Conservation (phyloP, 2,888 invertebrate species). For the Xestia c-nigrum region DNA sequence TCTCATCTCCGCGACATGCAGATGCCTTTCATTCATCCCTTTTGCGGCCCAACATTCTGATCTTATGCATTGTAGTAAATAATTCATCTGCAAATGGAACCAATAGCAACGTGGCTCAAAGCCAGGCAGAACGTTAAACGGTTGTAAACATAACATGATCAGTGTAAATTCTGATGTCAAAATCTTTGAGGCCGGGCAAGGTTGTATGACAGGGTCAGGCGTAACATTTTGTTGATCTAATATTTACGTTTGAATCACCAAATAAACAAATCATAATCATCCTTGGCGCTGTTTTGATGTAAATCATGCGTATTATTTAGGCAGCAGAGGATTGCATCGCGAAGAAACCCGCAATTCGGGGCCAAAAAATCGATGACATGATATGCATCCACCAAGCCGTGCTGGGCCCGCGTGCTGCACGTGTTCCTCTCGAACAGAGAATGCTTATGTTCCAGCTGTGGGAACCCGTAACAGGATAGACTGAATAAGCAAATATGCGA, state of each 20-base stretch:
- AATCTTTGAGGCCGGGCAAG: slow-evolving; percentile 40
- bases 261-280: slow-evolving; percentile 16
- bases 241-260: slow-evolving; percentile 7
- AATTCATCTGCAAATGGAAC: slow-evolving; percentile 5
- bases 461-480: neutral
- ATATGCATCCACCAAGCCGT: neutral
- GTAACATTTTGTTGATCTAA: slow-evolving; percentile 32
- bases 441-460: neutral
- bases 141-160: slow-evolving; percentile 13
- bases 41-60: no score
- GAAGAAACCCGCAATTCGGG: neutral
- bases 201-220: slow-evolving; percentile 37
- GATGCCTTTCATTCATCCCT: no score
- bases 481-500: neutral
- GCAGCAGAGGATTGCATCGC: neutral
- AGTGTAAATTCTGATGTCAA: slow-evolving; percentile 23
- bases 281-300: neutral
- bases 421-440: neutral
- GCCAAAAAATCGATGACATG: neutral
- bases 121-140: neutral
- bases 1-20: no score
- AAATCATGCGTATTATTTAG: neutral
- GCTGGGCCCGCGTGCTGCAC: neutral
- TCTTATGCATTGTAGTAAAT: no score
- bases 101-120: slow-evolving; percentile 3